Evolutionary conservation across 2,113 vertebrate genomes (phyloP), one percentile per base, ranked within the genome.

Genomic region (Crotalus helleri): DNA sequence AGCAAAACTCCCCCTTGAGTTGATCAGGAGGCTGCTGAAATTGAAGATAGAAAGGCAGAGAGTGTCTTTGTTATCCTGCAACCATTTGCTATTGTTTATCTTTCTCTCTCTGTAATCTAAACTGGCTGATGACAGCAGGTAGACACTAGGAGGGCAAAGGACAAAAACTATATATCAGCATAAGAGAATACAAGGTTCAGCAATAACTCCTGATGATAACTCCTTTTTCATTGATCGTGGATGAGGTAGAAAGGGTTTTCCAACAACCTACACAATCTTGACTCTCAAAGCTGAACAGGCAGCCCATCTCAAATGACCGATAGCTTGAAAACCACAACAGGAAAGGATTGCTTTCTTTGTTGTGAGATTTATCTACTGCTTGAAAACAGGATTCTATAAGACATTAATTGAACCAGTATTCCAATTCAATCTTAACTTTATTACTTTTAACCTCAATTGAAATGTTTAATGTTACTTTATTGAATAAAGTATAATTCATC

Each of bases 61-160:
- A 87, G 89, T 19, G 64, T 55, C 74, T 93, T 90, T 93, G 92
- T 93, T 44, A 33, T 61, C 51, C 57, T 39, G n/a, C 49, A 49
- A 57, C 92, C 89, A 87, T 87, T 90, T 90, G 89, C 92, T 90
- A 58, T 93, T 93, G 89, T 93, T 93, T 93, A 93, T 58, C 49
- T 93, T 89, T 59, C 92, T 58, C 64, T 90, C 69, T 51, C 29
- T 44, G 92, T 64, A 93, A 90, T 58, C 57, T 87, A 93, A 87
- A 93, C 92, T 86, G 74, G 74, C 88, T 69, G 92, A 93, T 93
- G 89, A 93, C 92, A 93, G 92, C 92, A 93, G 92, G 92, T 90
- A 93, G 89, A 90, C 89, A 64, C 44, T 54, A 58, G 57, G n/a
- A 90, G 89, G 89, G 81, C 74, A 90, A 59, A 93, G 88, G 51